Base-by-base conservation (phyloP, 2,113 vertebrate genomes). In the Malurus alboscapulatus region DNA sequence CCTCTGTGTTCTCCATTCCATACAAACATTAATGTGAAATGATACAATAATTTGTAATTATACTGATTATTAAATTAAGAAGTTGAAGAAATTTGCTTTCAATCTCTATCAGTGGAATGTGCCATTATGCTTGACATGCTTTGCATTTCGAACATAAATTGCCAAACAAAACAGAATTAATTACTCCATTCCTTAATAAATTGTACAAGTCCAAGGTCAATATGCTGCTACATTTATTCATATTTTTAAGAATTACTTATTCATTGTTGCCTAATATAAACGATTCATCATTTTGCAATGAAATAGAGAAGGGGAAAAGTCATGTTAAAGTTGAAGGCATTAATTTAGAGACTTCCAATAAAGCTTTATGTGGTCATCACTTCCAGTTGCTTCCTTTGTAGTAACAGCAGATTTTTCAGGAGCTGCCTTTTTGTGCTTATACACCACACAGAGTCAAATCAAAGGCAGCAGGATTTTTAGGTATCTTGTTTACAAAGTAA, bases 141-240 rank as follows among this genome's bases (percentile, higher is more conserved):
- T 88, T 90, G 26, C 30, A 79, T 44, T 67, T 93, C 3, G 1
- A 77, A 89, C 26, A 75, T 47, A 89, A 96, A 88, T 76, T 91
- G 14, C 21, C 50, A 73, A 72, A 89, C 12, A 79, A 82, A 88
- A 73, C 29, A 75, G 38, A 95, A 94, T 94, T 93, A 90, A 92
- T 86, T 73, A 25, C 40, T 86, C 26, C 51, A 48, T 84, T 91
- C 21, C 72, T 91, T 88, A 92, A 79, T 57, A 91, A 81, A 78
- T 18, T 73, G 86, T 66, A 86, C 16, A 81, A 61, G 79, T 32
- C 6, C 21, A 76, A 63, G 88, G 78, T 93, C 78, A 93, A 40
- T 66, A 57, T 32, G 20, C 12, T 73, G 36, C 26, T 83, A 29
- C 18, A 6, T 72, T 87, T 92, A 93, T 84, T 89, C 27, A 84